Conservation (phyloP, 2,797 vertebrate species). For the Phylloscopus collybita region DNA sequence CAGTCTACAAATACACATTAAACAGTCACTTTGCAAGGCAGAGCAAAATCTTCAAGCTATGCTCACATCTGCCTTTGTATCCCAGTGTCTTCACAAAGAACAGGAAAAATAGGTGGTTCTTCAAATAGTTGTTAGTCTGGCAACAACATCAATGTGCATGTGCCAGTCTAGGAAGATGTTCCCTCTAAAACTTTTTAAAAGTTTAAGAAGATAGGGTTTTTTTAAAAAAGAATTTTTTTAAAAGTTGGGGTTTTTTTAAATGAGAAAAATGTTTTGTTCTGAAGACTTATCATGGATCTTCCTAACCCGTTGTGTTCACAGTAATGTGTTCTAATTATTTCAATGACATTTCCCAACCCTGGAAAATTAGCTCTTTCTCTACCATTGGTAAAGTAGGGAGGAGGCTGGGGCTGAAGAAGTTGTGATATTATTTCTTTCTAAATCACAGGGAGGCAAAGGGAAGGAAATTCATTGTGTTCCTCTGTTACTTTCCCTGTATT, state of each 20-base stretch:
- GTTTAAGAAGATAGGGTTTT: not conserved
- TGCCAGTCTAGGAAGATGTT: not conserved
- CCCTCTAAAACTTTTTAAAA: not conserved
- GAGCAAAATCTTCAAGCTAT: not conserved
- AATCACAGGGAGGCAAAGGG: not conserved
- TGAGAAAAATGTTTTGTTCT: not conserved
- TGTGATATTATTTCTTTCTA: not conserved
- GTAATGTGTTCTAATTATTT: not conserved
- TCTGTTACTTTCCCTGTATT: not conserved
- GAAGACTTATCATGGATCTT: not conserved
- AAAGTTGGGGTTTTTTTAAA: not conserved
- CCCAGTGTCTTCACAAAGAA: not conserved
- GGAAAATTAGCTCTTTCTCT: not conserved
- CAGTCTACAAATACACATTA: not conserved
- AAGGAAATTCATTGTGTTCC: not conserved
- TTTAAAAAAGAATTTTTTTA: not conserved
- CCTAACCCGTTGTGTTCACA: not conserved
- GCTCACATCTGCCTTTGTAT: not conserved
- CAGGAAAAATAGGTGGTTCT: constrained; percentile 13
- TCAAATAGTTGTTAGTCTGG: not conserved
- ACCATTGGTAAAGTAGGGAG: not conserved
- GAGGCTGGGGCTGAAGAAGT: not conserved
- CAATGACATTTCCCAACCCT: not conserved
- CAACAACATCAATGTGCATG: not conserved
- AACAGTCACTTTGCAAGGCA: not conserved